Evolutionary conservation across 2,113 vertebrate genomes (phyloP).

Genomic region (Cervus canadensis): DNA sequence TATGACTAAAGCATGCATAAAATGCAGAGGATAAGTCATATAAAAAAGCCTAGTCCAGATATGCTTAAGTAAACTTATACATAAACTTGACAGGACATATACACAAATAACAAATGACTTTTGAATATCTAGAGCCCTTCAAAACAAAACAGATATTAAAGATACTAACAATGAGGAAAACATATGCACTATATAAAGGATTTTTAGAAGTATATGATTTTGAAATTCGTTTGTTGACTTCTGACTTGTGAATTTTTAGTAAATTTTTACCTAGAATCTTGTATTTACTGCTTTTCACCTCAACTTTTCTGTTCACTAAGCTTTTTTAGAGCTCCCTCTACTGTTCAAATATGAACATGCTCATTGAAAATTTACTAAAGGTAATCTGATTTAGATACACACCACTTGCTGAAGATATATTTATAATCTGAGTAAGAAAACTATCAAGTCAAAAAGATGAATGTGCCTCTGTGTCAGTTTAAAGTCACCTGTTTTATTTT

Average conservation of each 20-base stretch:
- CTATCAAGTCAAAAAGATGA: background rate
- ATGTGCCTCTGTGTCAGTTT: background rate
- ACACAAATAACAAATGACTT: background rate
- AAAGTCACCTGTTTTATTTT: background rate
- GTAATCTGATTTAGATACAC: background rate
- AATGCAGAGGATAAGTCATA: background rate
- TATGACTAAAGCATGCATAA: background rate
- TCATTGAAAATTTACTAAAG: background rate
- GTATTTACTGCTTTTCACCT: background rate
- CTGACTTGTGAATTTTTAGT: background rate
- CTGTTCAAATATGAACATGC: constrained; percentile 29
- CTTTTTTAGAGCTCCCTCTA: constrained; percentile 66
- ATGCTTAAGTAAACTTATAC: background rate
- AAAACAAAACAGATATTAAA: background rate
- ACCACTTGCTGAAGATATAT: background rate
- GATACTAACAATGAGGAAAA: background rate
- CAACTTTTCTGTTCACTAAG: constrained; percentile 37
- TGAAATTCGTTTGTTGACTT: background rate
- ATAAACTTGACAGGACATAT: background rate
- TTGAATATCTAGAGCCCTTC: background rate
- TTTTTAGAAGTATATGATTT: background rate
- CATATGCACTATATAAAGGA: background rate
- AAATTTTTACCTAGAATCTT: background rate
- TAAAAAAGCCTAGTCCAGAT: background rate
- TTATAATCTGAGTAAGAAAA: background rate